phyloP scores from a whole-genome alignment of 1,140 invertebrate genomes.

The Carcinoscorpius rotundicauda region DNA sequence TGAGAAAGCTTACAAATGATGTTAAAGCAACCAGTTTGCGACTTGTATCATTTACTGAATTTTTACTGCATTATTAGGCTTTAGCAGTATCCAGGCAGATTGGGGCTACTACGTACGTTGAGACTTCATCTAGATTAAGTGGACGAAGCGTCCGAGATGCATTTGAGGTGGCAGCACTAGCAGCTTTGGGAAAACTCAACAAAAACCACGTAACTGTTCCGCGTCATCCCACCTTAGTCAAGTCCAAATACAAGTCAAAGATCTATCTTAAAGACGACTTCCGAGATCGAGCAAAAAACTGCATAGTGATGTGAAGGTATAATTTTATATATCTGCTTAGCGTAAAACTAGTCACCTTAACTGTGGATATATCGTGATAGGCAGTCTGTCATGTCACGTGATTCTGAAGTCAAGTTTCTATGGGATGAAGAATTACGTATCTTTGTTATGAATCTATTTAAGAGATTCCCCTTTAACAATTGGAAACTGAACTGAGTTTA shows the following conservation, averaged over 20 bases:
- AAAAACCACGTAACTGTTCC: constrained; percentile 41
- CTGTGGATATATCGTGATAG: too few species aligned
- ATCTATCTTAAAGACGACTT: constrained; percentile 12
- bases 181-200: constrained; percentile 46
- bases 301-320: constrained; percentile 12
- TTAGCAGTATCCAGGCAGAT: constrained; percentile 44
- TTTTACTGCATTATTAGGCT: constrained; percentile 31
- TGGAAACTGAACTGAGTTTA: too few species aligned
- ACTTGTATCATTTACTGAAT: constrained; percentile 1
- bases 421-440: too few species aligned
- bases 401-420: too few species aligned
- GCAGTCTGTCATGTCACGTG: too few species aligned
- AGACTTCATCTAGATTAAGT: constrained; percentile 46
- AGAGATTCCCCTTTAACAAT: too few species aligned
- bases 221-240: constrained; percentile 4
- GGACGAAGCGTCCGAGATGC: constrained; percentile 47
- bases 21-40: not conserved
- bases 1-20: not conserved
- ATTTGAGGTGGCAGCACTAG: constrained; percentile 49
- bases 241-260: constrained; percentile 9
- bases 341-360: too few species aligned
- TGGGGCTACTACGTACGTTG: constrained; percentile 51
- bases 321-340: too few species aligned
- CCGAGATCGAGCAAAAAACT: constrained; percentile 12
- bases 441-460: too few species aligned